Base-by-base conservation (phyloP, 2,888 invertebrate species). In the Aelia acuminata region DNA sequence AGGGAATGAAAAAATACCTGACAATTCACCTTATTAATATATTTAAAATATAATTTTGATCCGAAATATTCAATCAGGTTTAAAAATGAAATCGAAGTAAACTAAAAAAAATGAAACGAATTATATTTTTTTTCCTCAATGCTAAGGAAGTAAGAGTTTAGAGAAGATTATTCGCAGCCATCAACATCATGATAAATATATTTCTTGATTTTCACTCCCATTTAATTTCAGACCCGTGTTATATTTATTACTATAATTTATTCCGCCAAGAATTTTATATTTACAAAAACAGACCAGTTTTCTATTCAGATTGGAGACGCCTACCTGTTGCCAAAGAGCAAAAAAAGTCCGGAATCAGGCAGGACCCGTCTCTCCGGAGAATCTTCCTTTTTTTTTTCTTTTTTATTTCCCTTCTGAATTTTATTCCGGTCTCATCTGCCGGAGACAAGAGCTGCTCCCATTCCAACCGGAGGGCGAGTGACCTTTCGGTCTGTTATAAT, bases 401-500 rank as follows among this genome's bases (percentile, higher is more conserved):
- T 84, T 50, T 26, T 50, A 35, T 31, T 48, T 5, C 39, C n/a
- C 8, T 53, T 85, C 35, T 39, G 57, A 22, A 84, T 84, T 48
- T 84, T 84, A 49, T 84, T 53, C 39, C 53, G 49, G 85, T 49
- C 48, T 84, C 84, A 84, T 84, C 84, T 84, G 84, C 85, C 39
- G 31, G 53, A 31, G 39, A 50, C 35, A 50, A 53, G 80, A 80
- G 39, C 53, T 85, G 85, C 85, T 85, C 85, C 85, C 85, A 53
- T 85, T 85, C 85, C 85, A 35, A 50, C 43, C 80, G 80, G 80
- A 75, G 85, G 35, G 26, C 85, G 85, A 31, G 50, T 85, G 85
- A 85, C 85, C 85, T 85, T 85, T 85, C 85, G 85, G 53, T 53
- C 50, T 53, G 85, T 35, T 85, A 85, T 85, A 85, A 85, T 85